A percentile compares a stretch with the other conserved stretches of the same genome.
These are phyloP conservation scores for Pinctada fucata DNA, from an alignment of 2,888 invertebrate genomes.

Conservation along the genomic window DNA sequence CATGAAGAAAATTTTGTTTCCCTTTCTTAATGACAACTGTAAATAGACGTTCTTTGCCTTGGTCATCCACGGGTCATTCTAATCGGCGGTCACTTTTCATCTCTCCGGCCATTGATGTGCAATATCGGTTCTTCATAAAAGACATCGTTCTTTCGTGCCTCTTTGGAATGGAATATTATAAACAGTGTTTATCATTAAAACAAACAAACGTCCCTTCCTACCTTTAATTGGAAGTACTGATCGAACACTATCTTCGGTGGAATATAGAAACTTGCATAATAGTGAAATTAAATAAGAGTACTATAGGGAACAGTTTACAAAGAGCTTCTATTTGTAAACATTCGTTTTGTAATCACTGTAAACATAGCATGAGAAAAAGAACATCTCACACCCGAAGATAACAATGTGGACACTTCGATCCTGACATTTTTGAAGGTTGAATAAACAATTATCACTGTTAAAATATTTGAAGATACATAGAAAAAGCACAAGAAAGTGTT, in stretches of 20 bases:
- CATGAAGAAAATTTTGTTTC: no score
- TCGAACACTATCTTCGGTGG: neutral
- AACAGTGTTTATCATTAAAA: neutral
- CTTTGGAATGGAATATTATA: neutral
- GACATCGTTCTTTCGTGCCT: neutral
- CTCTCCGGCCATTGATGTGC: no score
- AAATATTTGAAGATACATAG: conserved; percentile 1
- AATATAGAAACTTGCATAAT: neutral
- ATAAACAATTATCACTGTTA: conserved; percentile 4
- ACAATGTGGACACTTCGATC: neutral
- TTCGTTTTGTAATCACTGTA: neutral
- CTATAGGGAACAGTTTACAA: neutral
- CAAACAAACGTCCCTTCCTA: neutral
- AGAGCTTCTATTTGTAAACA: neutral
- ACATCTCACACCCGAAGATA: neutral
- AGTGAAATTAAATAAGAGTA: neutral
- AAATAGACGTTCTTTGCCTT: neutral
- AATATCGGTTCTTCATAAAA: neutral
- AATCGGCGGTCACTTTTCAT: neutral
- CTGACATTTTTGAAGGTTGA: neutral
- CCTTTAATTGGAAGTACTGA: neutral
- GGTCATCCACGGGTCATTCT: neutral
- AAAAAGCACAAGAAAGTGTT: neutral
- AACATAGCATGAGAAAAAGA: neutral
- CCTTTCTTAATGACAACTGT: neutral